Base-by-base conservation (phyloP, 1,140 invertebrate species). In the Druon quercuslanigerum region DNA sequence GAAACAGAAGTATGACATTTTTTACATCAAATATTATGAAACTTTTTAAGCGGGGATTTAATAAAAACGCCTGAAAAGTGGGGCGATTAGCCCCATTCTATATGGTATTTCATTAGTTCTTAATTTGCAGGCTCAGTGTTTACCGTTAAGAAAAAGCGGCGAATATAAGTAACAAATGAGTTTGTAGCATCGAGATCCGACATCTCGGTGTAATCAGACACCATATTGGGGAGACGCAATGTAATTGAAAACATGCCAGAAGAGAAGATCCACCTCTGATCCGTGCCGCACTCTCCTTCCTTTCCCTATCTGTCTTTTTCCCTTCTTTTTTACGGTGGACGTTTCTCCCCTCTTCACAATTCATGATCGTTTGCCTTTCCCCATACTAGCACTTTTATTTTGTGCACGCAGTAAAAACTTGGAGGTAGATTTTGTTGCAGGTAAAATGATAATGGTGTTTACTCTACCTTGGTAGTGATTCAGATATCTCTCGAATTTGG, bases 201-300 rank as follows among this genome's bases (percentile, higher is more conserved):
- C 90, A 91, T 91, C 90, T 90, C 89, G 86, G 88, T 90, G 90
- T 91, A 91, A 91, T 91, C 90, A 91, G 89, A 91, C 87, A 91
- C 90, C 89, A 79, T 66, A 80, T 75, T 75, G 75, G 82, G 75
- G 80, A 83, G 81, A 80, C 76, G 79, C 60, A 77, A 79, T 83
- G 79, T 89, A 88, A 89, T 89, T 89, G 86, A 89, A 89, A 89
- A 89, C 88, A 88, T 86, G 76, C 84, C 80, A 66, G 80, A 83
- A 78, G 72, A 83, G 77, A 84, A 74, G 50, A 83, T 79, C 71
- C 75, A 84, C 80, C 83, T 90, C 83, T 90, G 89, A 90, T 90
- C 86, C 84, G 51, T 82, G 84, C 87, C 89, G 89, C 87, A 71
- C 72, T 81, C 76, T 78, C 25, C 20, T 46, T 19, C n/a, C 20